Conservation (phyloP, 2,888 invertebrate genomes). For the Rhogogaster chlorosoma region DNA sequence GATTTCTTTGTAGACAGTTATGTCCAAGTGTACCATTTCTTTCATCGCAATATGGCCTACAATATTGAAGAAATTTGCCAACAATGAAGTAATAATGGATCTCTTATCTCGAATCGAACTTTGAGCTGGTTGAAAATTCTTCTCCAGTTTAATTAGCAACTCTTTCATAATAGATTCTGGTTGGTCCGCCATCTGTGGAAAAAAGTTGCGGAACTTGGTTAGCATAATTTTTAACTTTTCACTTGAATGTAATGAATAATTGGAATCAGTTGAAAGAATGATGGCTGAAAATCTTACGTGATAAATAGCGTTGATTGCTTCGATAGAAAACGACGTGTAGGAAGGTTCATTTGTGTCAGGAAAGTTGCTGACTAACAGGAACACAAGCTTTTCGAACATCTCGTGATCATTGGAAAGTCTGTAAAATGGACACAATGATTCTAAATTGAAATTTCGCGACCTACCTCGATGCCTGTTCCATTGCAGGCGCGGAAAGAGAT, state of each 20-base stretch:
- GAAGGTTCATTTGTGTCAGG: conserved; percentile 75
- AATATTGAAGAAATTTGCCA: conserved; percentile 79
- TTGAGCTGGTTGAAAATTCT: conserved; percentile 41
- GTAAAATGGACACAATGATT: conserved; percentile 57
- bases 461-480: conserved; percentile 40
- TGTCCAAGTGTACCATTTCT: conserved; percentile 91
- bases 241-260: not conserved
- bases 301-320: conserved; percentile 82
- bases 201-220: not conserved
- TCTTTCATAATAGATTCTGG: conserved; percentile 78
- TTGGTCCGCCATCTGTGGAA: conserved; percentile 79
- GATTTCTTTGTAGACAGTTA: conserved; percentile 90
- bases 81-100: conserved; percentile 58
- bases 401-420: conserved; percentile 79
- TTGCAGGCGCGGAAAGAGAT: conserved; percentile 50
- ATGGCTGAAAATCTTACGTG: conserved; percentile 74
- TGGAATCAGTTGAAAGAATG: not conserved
- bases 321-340: conserved; percentile 81
- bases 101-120: conserved; percentile 56
- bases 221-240: not conserved
- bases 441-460: conserved; percentile 37
- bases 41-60: conserved; percentile 89
- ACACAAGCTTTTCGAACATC: conserved; percentile 79
- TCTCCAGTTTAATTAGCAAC: conserved; percentile 61
- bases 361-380: conserved; percentile 79